Conservation (phyloP, 1,140 invertebrate genomes). For the Hypothenemus hampei region DNA sequence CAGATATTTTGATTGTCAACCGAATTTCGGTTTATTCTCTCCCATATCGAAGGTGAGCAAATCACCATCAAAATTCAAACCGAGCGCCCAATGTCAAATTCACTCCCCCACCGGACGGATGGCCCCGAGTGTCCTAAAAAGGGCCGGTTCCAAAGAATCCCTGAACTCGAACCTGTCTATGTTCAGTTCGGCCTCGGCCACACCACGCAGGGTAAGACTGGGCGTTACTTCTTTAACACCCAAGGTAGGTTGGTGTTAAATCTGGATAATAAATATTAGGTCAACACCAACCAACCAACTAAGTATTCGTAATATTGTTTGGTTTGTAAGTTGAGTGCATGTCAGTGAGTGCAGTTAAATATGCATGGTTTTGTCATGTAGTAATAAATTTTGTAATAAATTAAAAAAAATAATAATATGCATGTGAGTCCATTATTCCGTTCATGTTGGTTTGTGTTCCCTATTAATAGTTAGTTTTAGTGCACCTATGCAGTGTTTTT, state of each 20-base stretch:
- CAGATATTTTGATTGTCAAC: constrained; percentile 92
- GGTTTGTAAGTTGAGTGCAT: not conserved
- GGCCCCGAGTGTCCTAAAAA: constrained; percentile 56
- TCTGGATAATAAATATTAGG: too few relatives aligned
- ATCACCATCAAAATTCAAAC: constrained; percentile 70
- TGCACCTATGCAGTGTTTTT: too few relatives aligned
- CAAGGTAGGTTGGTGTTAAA: constrained; percentile 59
- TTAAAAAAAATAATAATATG: too few relatives aligned
- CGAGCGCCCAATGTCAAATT: constrained; percentile 54
- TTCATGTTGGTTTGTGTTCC: too few relatives aligned
- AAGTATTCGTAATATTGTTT: not conserved
- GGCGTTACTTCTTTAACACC: constrained; percentile 63
- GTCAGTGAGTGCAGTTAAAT: too few relatives aligned
- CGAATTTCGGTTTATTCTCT: constrained; percentile 89
- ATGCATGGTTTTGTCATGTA: too few relatives aligned
- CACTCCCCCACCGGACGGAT: constrained; percentile 54
- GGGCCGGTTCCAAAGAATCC: constrained; percentile 80
- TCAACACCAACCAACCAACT: constrained; percentile 18
- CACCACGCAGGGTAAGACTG: constrained; percentile 57
- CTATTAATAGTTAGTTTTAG: too few relatives aligned
- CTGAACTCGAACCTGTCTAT: constrained; percentile 70
- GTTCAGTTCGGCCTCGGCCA: constrained; percentile 56
- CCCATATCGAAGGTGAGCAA: constrained; percentile 81
- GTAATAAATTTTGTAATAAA: too few relatives aligned
- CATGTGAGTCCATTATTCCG: too few relatives aligned